A percentile compares a stretch with the other conserved stretches of the same genome.
These are phyloP conservation scores for Gila orcuttii DNA, from an alignment of 2,113 vertebrate genomes.

Conservation along the genomic window DNA sequence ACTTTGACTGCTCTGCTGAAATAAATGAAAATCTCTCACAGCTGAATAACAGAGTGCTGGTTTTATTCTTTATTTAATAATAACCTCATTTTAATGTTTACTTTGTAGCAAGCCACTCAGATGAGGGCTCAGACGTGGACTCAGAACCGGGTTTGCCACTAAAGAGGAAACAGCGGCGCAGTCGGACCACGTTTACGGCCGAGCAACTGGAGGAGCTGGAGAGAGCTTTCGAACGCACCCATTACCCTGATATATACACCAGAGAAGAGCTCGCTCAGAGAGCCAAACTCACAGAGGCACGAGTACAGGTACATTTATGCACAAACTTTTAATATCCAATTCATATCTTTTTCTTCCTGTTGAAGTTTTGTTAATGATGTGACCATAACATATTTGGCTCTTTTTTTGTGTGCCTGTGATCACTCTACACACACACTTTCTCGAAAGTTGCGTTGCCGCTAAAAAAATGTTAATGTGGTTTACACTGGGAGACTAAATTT, in stretches of 20 bases:
- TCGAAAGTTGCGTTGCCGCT: not conserved
- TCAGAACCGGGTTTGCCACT: conserved; percentile 95
- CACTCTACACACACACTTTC: conserved; percentile 15
- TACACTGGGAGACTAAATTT: conserved; percentile 4
- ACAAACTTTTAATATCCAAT: not conserved
- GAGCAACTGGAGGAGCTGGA: conserved; percentile 98
- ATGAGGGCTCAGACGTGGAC: conserved; percentile 96
- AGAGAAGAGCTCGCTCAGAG: conserved; percentile 97
- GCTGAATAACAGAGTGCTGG: not conserved
- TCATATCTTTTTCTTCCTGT: not conserved
- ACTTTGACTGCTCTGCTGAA: not conserved
- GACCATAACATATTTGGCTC: not conserved
- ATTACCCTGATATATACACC: conserved; percentile 98
- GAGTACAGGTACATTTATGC: conserved; percentile 86
- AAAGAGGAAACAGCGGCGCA: conserved; percentile 96
- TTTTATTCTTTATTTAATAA: not conserved
- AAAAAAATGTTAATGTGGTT: not conserved
- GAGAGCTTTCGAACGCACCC: conserved; percentile 95
- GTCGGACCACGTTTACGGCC: conserved; percentile 95
- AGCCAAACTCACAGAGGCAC: conserved; percentile 95
- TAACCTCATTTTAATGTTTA: conserved; percentile 54
- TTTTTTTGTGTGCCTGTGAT: not conserved
- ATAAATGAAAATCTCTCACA: not conserved
- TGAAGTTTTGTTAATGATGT: not conserved
- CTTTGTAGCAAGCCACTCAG: conserved; percentile 86